Percentiles rank a stretch among this genome's conserved stretches.
phyloP scores from a whole-genome alignment of 2,113 vertebrate genomes.

The Nyctibius bracteatus region DNA sequence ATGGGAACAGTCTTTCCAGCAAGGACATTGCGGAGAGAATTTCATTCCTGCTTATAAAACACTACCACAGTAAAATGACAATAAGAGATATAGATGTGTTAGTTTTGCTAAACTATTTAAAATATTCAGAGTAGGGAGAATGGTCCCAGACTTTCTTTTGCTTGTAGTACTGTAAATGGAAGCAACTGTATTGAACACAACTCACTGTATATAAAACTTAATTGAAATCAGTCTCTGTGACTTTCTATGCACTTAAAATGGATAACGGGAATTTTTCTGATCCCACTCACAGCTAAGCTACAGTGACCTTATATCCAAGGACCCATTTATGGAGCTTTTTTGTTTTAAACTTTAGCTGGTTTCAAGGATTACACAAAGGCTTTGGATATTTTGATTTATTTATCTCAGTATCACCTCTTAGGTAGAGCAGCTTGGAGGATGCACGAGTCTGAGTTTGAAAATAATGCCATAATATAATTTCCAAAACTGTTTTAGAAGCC shows the following conservation, averaged over 20 bases:
- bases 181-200: neutral
- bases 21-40: neutral
- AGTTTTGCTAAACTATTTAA: conserved; percentile 14
- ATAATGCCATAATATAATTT: neutral
- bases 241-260: neutral
- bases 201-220: neutral
- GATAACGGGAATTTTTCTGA: neutral
- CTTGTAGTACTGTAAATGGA: neutral
- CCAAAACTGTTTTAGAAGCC: neutral
- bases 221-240: neutral
- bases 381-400: neutral
- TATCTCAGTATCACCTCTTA: neutral
- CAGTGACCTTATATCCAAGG: neutral
- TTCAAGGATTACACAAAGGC: neutral
- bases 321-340: neutral
- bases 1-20: conserved; percentile 10
- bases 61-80: neutral
- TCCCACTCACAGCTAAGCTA: neutral
- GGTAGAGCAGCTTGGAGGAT: neutral
- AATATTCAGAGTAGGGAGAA: neutral
- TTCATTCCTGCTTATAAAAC: conserved; percentile 25
- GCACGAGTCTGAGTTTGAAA: neutral
- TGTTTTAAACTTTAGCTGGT: neutral
- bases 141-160: neutral
- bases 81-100: neutral